Evolutionary conservation across 2,113 vertebrate genomes (phyloP), one percentile per base, ranked within the genome.

Genomic region (Eurypyga helias): DNA sequence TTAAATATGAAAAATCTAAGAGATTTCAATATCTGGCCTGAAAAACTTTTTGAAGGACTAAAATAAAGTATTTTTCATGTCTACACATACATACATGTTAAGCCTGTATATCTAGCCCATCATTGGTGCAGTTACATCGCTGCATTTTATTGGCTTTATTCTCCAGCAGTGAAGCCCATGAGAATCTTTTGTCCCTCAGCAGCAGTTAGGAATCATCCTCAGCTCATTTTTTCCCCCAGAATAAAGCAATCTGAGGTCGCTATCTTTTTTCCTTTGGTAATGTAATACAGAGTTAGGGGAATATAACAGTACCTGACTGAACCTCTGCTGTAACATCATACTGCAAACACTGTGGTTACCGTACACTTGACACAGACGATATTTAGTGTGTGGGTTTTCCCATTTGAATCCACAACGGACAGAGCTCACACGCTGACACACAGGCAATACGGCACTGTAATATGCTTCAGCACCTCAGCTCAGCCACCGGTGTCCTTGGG

Each of bases 371-470:
- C 72, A 52, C 72, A 52, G 17, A 17, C 60, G 24, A 8, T 24
- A 46, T 48, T 57, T 61, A 41, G 20, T 36, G 88, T 20, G 17
- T 36, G 17, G 23, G 7, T 49, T 83, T 75, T 64, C 57, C 28
- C 28, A 34, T 55, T 78, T 71, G 23, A 71, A 55, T 87, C 17
- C 46, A 1, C 13, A 34, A 13, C 16, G 28, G 31, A 4, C 7
- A 43, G 41, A 80, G 31, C 9, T 76, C 69, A 45, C 7, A 5
- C 0, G 0, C 15, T 46, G 61, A 19, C 28, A 28, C 28, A 15
- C 3, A 34, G n/a, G n/a, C 11, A 31, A 48, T 15, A 33, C n/a
- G 3, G 17, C 31, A 65, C 19, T 29, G 4, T 17, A 45, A 10
- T 5, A 76, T 10, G 6, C 25, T 31, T 80, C 49, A 51, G 29